Evolutionary conservation across 1,140 invertebrate species (phyloP).

Genomic region (Magallana angulata): DNA sequence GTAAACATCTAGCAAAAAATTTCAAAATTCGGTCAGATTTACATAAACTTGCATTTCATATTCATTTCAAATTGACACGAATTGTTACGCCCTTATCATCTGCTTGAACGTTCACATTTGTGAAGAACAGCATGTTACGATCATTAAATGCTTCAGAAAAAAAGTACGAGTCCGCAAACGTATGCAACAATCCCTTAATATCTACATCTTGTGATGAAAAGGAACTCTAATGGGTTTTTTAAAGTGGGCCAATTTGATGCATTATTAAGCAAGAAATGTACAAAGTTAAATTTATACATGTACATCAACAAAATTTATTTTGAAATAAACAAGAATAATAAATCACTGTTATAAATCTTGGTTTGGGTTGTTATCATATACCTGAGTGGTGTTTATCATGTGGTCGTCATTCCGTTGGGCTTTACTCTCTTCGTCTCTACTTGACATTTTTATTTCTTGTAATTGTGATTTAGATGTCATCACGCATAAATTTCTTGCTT

Average conservation of each 20-base stretch:
- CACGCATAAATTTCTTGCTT: neutral
- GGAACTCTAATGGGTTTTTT: neutral
- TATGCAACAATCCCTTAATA: no score
- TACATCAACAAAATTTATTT: neutral
- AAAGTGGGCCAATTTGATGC: no score
- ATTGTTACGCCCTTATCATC: neutral
- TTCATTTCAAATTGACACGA: slow-evolving; percentile 19
- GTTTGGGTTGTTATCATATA: neutral
- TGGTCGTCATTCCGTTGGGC: neutral
- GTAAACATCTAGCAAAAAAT: neutral
- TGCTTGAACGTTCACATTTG: neutral
- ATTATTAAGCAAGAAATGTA: neutral
- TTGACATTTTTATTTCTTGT: neutral
- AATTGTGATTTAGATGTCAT: neutral
- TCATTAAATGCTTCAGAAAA: neutral
- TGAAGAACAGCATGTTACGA: neutral
- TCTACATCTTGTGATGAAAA: neutral
- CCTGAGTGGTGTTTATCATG: neutral
- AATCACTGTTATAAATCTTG: neutral
- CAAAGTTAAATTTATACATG: slow-evolving; percentile 6
- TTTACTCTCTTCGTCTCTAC: neutral
- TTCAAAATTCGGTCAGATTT: slow-evolving; percentile 25
- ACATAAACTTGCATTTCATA: slow-evolving; percentile 15
- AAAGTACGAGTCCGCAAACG: no score
- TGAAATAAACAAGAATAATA: slow-evolving; percentile 1